phyloP scores from a whole-genome alignment of 2,888 invertebrate genomes.

The Pseudococcus longispinus region DNA sequence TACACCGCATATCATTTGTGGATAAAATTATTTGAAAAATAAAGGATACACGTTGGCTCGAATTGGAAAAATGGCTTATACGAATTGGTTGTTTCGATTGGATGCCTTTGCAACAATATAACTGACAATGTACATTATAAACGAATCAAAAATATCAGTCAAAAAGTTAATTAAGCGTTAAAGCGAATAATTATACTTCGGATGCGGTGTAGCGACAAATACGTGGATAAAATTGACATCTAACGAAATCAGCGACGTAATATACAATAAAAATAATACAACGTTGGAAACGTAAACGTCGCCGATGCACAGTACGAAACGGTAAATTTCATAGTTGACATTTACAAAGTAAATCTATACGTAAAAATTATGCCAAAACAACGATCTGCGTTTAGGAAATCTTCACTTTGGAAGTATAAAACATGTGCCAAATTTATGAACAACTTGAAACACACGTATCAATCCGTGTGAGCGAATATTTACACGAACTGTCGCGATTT shows the following conservation, averaged over 20 bases:
- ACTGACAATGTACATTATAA: neutral
- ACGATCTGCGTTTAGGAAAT: neutral
- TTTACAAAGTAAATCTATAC: slow-evolving; percentile 12
- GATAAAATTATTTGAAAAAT: neutral
- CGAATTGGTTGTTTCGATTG: neutral
- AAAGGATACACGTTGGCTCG: neutral
- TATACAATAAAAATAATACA: neutral
- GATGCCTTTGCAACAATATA: too few species aligned
- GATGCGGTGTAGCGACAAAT: neutral
- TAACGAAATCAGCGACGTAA: neutral
- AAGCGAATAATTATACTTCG: neutral
- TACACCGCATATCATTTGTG: neutral
- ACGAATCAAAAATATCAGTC: neutral
- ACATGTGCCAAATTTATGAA: neutral
- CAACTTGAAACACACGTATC: neutral
- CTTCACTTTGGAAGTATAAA: neutral
- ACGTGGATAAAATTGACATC: neutral
- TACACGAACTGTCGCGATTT: neutral
- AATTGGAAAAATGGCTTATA: neutral
- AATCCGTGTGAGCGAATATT: neutral
- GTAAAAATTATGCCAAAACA: slow-evolving; percentile 23
- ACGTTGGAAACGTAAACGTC: neutral
- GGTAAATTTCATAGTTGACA: slow-evolving; percentile 19
- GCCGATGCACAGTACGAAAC: neutral
- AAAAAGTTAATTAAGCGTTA: neutral